phyloP scores from a whole-genome alignment of 1,140 invertebrate genomes.

The Aphelinus certus region DNA sequence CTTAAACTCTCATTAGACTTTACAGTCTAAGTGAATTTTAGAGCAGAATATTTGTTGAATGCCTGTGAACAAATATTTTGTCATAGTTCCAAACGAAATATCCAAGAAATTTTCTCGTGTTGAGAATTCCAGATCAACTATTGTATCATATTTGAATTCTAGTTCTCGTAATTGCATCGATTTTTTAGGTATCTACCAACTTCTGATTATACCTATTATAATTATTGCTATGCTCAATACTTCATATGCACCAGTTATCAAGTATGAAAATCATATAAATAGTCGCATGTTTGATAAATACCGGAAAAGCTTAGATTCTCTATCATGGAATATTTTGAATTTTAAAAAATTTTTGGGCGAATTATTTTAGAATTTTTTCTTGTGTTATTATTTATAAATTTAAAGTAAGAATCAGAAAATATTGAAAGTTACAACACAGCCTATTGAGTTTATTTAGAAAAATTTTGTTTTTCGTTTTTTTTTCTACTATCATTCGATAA shows the following conservation, averaged over 20 bases:
- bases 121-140: slow-evolving; percentile 14
- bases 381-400: slow-evolving; percentile 13
- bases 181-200: too few species aligned
- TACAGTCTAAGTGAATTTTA: slow-evolving; percentile 7
- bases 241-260: slow-evolving; percentile 11
- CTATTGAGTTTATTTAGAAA: slow-evolving; percentile 10
- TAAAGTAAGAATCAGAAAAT: slow-evolving; percentile 10
- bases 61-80: slow-evolving; percentile 1
- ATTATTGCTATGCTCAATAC: slow-evolving; percentile 32
- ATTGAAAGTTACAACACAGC: slow-evolving; percentile 9
- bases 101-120: slow-evolving; percentile 17
- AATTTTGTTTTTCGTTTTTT: slow-evolving; percentile 6
- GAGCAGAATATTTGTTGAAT: slow-evolving; percentile 16
- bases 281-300: slow-evolving; percentile 10
- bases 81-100: slow-evolving; percentile 21
- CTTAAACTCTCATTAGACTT: slow-evolving; percentile 10
- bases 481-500: too few species aligned
- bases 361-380: background rate
- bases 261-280: slow-evolving; percentile 19
- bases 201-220: slow-evolving; percentile 20
- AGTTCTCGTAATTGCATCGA: background rate
- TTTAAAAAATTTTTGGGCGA: slow-evolving; percentile 21
- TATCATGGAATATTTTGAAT: slow-evolving; percentile 5
- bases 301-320: slow-evolving; percentile 9
- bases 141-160: slow-evolving; percentile 15